These are phyloP conservation scores for Pelodiscus sinensis DNA, from an alignment of 2,113 vertebrate genomes.

Conservation along the genomic window DNA sequence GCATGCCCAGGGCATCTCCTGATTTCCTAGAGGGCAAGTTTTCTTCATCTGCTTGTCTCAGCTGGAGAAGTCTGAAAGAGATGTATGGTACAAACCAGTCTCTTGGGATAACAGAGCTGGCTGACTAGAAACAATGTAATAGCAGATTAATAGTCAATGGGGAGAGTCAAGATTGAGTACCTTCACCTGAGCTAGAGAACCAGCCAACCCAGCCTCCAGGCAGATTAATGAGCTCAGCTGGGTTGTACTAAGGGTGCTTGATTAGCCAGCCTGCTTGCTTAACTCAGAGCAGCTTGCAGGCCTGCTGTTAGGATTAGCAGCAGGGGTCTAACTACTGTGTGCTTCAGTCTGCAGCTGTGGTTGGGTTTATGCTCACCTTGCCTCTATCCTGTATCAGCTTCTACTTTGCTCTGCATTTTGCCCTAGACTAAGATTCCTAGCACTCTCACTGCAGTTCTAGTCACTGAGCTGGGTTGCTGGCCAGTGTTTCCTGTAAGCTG, in stretches of 20 bases:
- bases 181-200: neutral
- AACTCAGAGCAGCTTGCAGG: neutral
- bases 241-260: neutral
- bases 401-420: neutral
- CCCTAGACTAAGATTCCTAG: neutral
- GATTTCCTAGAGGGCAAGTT: neutral
- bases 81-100: neutral
- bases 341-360: neutral
- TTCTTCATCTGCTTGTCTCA: neutral
- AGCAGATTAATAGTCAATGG: accelerated
- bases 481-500: neutral
- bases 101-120: neutral
- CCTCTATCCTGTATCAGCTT: neutral
- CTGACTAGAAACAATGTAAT: accelerated
- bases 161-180: neutral
- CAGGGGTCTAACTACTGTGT: neutral
- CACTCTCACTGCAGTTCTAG: neutral
- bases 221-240: neutral
- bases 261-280: neutral
- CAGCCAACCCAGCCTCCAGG: neutral
- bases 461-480: neutral
- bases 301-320: neutral
- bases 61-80: neutral
- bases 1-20: neutral
- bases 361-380: neutral